Conservation (phyloP, 2,888 invertebrate genomes). For the Ophioninae sp. region DNA sequence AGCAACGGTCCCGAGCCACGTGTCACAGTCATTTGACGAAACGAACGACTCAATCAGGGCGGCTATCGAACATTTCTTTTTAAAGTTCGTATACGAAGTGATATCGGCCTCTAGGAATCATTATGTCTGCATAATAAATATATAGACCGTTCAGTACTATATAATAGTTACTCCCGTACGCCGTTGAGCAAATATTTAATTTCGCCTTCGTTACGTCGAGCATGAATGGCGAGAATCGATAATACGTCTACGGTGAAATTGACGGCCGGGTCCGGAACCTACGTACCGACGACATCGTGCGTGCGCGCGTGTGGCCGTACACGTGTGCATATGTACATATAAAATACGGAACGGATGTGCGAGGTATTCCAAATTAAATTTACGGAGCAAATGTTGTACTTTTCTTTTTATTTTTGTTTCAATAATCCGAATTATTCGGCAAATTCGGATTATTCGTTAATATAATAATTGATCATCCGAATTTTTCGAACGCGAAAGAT, state of each 20-base stretch:
- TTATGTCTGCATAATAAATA: constrained; percentile 5
- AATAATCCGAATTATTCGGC: background rate
- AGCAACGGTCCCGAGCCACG: background rate
- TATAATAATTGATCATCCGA: no score
- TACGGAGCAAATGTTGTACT: background rate
- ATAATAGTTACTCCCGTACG: background rate
- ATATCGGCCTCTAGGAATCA: constrained; percentile 24
- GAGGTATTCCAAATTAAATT: constrained; percentile 8
- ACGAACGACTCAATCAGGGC: background rate
- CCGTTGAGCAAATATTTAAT: constrained; percentile 10
- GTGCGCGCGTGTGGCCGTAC: background rate
- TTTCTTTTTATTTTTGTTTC: background rate
- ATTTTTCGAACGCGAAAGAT: no score
- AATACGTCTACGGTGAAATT: constrained; percentile 41
- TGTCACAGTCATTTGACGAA: background rate
- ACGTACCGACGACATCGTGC: constrained; percentile 31
- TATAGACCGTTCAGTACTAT: constrained; percentile 11
- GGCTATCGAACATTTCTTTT: background rate
- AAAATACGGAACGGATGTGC: background rate
- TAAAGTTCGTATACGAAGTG: constrained; percentile 17
- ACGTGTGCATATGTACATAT: constrained; percentile 4
- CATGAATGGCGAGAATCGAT: constrained; percentile 34
- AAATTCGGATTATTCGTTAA: background rate
- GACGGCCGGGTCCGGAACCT: constrained; percentile 41
- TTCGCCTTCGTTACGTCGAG: constrained; percentile 49